These are phyloP conservation scores for Papilio helenus DNA, from an alignment of 1,140 invertebrate species.

Conservation along the genomic window DNA sequence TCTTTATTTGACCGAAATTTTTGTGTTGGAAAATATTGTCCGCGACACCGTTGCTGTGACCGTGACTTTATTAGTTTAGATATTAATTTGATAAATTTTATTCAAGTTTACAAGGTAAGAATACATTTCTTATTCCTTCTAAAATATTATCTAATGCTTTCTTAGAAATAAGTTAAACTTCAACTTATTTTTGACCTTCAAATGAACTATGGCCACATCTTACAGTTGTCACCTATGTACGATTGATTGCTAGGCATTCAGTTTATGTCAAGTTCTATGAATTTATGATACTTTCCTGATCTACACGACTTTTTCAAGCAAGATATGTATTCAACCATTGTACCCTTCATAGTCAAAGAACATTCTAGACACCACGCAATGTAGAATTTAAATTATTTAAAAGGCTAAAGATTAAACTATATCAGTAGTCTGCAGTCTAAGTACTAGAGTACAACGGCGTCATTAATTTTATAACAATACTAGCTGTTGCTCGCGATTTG, in stretches of 20 bases:
- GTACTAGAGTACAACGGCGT: background rate
- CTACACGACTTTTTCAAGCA: background rate
- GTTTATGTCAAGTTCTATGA: background rate
- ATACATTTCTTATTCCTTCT: background rate
- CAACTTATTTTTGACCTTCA: background rate
- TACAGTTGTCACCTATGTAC: too few relatives aligned
- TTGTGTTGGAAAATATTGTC: slow-evolving; percentile 55
- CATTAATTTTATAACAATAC: too few relatives aligned
- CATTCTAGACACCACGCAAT: background rate
- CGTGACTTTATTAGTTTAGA: slow-evolving; percentile 6
- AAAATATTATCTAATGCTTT: background rate
- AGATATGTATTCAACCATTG: background rate
- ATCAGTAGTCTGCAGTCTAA: background rate
- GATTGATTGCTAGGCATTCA: background rate
- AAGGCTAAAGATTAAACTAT: too few relatives aligned
- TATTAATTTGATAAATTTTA: background rate
- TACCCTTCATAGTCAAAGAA: background rate
- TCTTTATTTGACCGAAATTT: slow-evolving; percentile 74
- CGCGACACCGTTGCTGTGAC: slow-evolving; percentile 48
- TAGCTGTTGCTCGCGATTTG: too few relatives aligned
- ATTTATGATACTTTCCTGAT: background rate
- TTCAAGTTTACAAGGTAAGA: slow-evolving; percentile 10
- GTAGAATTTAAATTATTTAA: background rate
- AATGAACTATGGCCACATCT: background rate
- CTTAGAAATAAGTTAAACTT: background rate